Evolutionary conservation across 2,888 invertebrate species (phyloP).

Genomic region (Metalampra italica): DNA sequence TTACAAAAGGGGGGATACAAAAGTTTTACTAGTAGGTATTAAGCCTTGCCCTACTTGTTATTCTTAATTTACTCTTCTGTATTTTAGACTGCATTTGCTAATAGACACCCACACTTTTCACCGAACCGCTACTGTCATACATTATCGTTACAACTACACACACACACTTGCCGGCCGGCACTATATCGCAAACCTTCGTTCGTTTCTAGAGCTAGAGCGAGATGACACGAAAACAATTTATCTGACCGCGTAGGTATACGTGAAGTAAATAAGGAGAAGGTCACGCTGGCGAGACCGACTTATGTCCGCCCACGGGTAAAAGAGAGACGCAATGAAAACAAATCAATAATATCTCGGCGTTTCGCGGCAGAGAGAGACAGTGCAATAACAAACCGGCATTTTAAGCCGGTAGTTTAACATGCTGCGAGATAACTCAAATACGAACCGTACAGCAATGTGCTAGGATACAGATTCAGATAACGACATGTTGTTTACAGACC

Average conservation of each 20-base stretch:
- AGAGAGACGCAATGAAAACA: constrained; percentile 79
- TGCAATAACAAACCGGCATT: constrained; percentile 76
- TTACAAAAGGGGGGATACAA: no score
- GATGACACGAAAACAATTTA: constrained; percentile 74
- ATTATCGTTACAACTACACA: constrained; percentile 15
- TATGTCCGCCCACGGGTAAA: constrained; percentile 49
- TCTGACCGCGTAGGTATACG: constrained; percentile 41
- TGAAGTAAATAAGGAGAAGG: constrained; percentile 71
- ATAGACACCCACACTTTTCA: not conserved
- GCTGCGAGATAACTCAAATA: constrained; percentile 25
- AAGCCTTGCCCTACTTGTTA: no score
- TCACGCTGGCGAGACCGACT: constrained; percentile 58
- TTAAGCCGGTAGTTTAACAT: constrained; percentile 53
- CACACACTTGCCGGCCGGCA: constrained; percentile 33
- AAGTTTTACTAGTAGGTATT: no score
- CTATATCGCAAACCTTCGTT: constrained; percentile 41
- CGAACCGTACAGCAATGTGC: constrained; percentile 33
- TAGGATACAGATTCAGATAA: constrained; percentile 31
- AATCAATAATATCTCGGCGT: constrained; percentile 74
- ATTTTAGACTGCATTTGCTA: no score
- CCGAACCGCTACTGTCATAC: not conserved
- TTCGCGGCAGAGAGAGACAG: constrained; percentile 67
- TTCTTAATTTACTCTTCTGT: no score
- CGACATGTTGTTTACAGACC: constrained; percentile 35
- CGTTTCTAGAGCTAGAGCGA: constrained; percentile 57